Conservation (phyloP, 2,113 vertebrate genomes). For the Oncorhynchus kisutch region DNA sequence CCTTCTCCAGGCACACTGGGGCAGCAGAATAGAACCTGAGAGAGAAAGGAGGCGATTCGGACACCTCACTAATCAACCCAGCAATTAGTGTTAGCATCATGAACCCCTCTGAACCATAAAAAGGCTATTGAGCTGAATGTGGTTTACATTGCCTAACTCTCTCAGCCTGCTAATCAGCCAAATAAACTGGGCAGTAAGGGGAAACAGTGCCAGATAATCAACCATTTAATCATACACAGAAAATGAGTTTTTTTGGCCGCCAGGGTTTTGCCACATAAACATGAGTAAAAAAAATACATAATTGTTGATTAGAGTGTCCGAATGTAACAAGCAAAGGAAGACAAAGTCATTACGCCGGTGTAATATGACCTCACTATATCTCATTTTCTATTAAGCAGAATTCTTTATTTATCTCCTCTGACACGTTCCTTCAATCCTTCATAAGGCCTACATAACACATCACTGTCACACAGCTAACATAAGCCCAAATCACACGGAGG, state of each 20-base stretch:
- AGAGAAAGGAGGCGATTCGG: slow-evolving; percentile 41
- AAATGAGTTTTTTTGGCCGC: slow-evolving; percentile 29
- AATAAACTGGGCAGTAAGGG: slow-evolving; percentile 38
- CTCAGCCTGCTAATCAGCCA: slow-evolving; percentile 59
- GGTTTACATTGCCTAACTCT: slow-evolving; percentile 52
- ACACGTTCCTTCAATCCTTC: too few species aligned
- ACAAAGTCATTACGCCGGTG: slow-evolving; percentile 12
- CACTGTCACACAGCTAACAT: too few species aligned
- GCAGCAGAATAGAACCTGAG: not conserved
- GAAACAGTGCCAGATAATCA: slow-evolving; percentile 51
- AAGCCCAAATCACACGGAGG: too few species aligned
- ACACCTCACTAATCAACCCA: slow-evolving; percentile 70
- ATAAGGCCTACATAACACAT: too few species aligned
- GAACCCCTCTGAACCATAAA: slow-evolving; percentile 65
- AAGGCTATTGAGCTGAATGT: slow-evolving; percentile 60
- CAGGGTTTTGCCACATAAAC: slow-evolving; percentile 54
- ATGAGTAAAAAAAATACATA: slow-evolving; percentile 55
- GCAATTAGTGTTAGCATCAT: slow-evolving; percentile 70
- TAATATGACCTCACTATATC: slow-evolving; percentile 9
- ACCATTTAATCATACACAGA: slow-evolving; percentile 58
- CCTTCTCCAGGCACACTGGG: slow-evolving; percentile 13
- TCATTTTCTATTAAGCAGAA: not conserved
- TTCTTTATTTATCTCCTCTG: too few species aligned
- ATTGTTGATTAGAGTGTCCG: slow-evolving; percentile 53
- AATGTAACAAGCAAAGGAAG: slow-evolving; percentile 30